Percentiles rank a stretch among this genome's conserved stretches.
These are phyloP conservation scores for Heliocidaris tuberculata DNA, from an alignment of 35 echinoderm and acorn worm genomes.

Conservation along the genomic window DNA sequence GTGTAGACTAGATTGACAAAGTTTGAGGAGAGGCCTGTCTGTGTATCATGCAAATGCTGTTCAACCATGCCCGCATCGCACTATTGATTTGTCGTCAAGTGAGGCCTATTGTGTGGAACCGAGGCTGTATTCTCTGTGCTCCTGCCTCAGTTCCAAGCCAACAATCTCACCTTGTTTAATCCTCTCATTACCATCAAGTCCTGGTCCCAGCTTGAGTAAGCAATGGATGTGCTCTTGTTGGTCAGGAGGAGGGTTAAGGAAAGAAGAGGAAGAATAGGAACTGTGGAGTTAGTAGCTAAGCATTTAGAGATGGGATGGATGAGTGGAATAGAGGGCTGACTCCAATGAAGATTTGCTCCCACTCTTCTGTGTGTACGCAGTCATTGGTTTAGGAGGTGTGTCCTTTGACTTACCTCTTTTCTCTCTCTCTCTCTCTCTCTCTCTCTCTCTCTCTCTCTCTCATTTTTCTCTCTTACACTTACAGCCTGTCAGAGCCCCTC, in stretches of 20 bases:
- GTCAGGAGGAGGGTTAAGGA: background rate
- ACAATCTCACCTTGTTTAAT: background rate
- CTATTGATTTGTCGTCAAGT: constrained; percentile 54
- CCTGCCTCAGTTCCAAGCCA: background rate
- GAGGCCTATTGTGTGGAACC: constrained; percentile 32
- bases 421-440: background rate
- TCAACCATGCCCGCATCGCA: constrained; percentile 36
- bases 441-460: background rate
- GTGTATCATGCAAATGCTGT: constrained; percentile 38
- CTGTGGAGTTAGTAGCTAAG: background rate
- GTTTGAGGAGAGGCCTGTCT: constrained; percentile 1
- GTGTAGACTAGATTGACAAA: constrained; percentile 17
- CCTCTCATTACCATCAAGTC: background rate
- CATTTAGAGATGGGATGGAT: constrained; percentile 16
- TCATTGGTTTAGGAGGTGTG: background rate
- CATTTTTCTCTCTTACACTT: background rate
- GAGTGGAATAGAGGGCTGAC: background rate
- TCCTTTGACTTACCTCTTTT: background rate
- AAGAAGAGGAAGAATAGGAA: constrained; percentile 4
- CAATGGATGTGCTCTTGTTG: background rate
- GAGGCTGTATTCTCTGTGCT: background rate
- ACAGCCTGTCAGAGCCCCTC: background rate
- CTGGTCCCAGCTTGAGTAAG: background rate
- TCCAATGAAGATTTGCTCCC: background rate
- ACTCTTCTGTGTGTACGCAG: background rate